Percentiles rank a stretch among this genome's conserved stretches.
phyloP scores from a whole-genome alignment of 92 coral and sea anemone genomes.

The Phymanthus crucifer region DNA sequence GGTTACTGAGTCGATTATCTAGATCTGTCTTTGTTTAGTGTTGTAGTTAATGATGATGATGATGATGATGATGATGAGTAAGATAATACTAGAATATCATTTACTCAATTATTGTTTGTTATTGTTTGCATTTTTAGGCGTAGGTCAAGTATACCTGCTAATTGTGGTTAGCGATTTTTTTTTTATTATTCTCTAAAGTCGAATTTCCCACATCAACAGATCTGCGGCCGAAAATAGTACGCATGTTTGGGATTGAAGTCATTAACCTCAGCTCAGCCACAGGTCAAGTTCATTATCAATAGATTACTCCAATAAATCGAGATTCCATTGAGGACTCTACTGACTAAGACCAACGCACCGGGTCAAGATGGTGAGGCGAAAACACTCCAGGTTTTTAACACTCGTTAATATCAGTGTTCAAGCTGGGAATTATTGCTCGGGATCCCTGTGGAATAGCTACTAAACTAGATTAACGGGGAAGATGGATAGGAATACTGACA shows the following conservation, averaged over 20 bases:
- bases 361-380: conserved; percentile 29
- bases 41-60: background rate
- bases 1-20: too few relatives aligned
- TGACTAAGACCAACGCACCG: conserved; percentile 32
- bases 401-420: conserved; percentile 20
- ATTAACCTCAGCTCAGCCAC: conserved; percentile 28
- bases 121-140: background rate
- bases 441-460: background rate
- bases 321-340: conserved; percentile 23
- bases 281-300: background rate
- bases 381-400: conserved; percentile 31
- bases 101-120: background rate
- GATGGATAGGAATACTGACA: too few relatives aligned
- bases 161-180: background rate
- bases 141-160: background rate
- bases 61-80: background rate
- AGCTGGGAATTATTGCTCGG: background rate
- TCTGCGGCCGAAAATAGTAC: conserved; percentile 8
- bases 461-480: too few relatives aligned
- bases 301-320: conserved; percentile 30
- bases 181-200: background rate
- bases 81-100: background rate
- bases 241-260: conserved; percentile 18
- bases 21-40: too few relatives aligned
- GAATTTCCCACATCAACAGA: conserved; percentile 13